Base-by-base conservation (phyloP, 1,140 invertebrate species). In the Probaryconus sp. region DNA sequence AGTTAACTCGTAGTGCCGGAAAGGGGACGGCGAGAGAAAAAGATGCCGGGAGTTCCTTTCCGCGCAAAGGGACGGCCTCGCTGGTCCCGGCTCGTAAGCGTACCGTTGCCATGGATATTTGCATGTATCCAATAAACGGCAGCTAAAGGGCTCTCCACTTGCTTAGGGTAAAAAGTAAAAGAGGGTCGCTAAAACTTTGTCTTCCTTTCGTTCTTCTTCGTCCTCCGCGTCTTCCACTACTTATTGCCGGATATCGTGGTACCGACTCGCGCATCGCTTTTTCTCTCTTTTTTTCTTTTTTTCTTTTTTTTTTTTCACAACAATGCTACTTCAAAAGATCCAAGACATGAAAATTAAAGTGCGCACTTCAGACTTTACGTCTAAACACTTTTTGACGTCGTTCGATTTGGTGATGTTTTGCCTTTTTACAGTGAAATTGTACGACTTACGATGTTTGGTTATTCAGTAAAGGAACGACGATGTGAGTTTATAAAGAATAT, bases 91-190 rank as follows among this genome's bases (percentile, higher is more conserved):
- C 38, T 65, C 35, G 18, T 38, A 51, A 73, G 63, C 75, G 75
- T 55, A 77, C 65, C 69, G 87, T 88, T 88, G 85, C 87, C 85
- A 88, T 88, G 86, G 87, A 85, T 88, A 89, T 89, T 89, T 88
- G 86, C 87, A 88, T 88, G 85, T 87, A 84, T 87, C 86, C 85
- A 88, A 88, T 88, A 87, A 88, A 87, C 85, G 87, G 82, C 83
- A 81, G 85, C 83, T 86, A 85, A 87, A 84, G 85, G 84, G 83
- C 84, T 85, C 83, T 84, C 83, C 81, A 84, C 79, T 85, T 79
- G 85, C 82, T 85, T 85, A 81, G 82, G 83, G 83, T 84, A 83
- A 85, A 85, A 84, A 85, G 82, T 78, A 76, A 83, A 85, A 85
- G 83, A 85, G 83, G 82, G 81, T 83, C 78, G 83, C 81, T 80